Conservation (phyloP, 2,113 vertebrate species). For the Martes martes region DNA sequence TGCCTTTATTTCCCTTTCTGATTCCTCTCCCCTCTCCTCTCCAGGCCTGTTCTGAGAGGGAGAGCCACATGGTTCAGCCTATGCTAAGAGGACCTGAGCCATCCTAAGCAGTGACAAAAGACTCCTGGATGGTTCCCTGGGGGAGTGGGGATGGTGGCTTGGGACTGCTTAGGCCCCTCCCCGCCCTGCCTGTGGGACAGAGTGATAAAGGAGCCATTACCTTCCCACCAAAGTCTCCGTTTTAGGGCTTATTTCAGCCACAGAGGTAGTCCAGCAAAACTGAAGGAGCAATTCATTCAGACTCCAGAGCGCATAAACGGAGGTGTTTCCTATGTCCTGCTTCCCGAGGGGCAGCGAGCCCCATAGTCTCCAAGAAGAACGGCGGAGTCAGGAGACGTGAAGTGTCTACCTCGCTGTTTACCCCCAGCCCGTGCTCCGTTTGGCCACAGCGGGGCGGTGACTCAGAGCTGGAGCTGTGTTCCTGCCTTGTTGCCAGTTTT, state of each 20-base stretch:
- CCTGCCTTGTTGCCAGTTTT: slow-evolving; percentile 29
- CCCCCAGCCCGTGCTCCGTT: not conserved
- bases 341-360: not conserved
- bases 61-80: not conserved
- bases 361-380: not conserved
- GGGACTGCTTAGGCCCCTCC: not conserved
- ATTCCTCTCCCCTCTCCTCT: not conserved
- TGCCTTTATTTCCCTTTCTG: not conserved
- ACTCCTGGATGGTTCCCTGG: not conserved
- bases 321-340: not conserved
- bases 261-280: not conserved
- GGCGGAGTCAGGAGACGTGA: not conserved
- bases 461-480: slow-evolving; percentile 56
- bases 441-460: slow-evolving; percentile 25
- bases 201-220: not conserved
- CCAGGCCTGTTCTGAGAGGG: not conserved
- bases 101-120: not conserved
- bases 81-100: not conserved
- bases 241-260: not conserved
- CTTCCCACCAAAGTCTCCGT: not conserved
- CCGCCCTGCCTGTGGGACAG: not conserved
- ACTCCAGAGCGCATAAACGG: not conserved
- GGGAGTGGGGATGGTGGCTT: not conserved
- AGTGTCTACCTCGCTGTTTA: not conserved
- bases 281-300: not conserved